Evolutionary conservation across 1,140 invertebrate species (phyloP).

Genomic region (Procambarus virginalis): DNA sequence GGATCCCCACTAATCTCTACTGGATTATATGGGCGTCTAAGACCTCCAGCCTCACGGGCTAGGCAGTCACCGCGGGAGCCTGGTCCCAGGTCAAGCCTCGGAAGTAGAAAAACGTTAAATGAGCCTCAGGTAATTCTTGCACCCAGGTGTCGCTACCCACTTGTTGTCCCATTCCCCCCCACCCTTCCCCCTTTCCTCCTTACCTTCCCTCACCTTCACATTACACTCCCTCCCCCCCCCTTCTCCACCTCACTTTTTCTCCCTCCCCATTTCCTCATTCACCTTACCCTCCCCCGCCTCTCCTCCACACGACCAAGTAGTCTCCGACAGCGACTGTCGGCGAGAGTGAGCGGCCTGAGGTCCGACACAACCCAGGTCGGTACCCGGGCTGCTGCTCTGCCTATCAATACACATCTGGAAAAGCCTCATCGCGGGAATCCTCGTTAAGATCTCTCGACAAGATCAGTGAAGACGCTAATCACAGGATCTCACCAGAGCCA

Average conservation of each 20-base stretch:
- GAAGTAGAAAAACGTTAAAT: too few species aligned
- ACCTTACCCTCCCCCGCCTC: neutral
- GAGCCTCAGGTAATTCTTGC: too few species aligned
- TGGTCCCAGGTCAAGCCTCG: too few species aligned
- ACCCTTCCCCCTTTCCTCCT: neutral
- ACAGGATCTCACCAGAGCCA: too few species aligned
- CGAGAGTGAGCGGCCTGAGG: neutral
- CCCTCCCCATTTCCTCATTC: too few species aligned
- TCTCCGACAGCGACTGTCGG: neutral
- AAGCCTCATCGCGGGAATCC: neutral
- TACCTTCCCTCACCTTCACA: neutral
- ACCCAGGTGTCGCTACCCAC: too few species aligned
- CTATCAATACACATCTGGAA: neutral
- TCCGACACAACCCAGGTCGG: neutral
- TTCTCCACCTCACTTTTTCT: too few species aligned
- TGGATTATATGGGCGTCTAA: too few species aligned
- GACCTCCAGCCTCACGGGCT: too few species aligned
- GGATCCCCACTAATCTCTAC: too few species aligned
- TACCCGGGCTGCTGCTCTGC: neutral
- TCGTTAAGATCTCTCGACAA: slow-evolving; percentile 1
- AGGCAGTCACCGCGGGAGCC: too few species aligned
- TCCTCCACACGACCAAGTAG: neutral
- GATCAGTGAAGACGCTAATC: neutral
- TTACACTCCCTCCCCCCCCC: neutral
- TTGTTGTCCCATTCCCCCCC: too few species aligned